A percentile compares a stretch with the other conserved stretches of the same genome.
phyloP scores from a whole-genome alignment of 2,113 vertebrate species.

The Crotalus viridis region DNA sequence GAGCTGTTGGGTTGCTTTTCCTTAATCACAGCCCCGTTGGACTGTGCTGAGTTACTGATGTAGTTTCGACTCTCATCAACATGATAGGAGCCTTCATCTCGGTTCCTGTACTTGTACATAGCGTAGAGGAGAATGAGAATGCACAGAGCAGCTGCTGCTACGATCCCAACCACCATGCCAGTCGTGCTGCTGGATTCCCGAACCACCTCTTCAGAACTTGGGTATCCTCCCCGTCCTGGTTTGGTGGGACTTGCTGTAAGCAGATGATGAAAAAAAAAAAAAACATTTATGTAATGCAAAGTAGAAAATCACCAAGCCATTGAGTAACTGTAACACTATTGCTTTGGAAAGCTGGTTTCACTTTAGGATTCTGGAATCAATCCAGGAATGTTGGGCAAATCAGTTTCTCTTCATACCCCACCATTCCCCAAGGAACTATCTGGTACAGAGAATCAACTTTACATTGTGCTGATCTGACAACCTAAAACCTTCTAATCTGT shows the following conservation, averaged over 20 bases:
- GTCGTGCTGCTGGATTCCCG: constrained; percentile 96
- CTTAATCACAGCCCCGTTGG: constrained; percentile 95
- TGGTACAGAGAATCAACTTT: background rate
- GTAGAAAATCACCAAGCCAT: background rate
- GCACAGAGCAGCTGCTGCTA: constrained; percentile 92
- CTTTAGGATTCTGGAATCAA: background rate
- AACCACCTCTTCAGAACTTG: constrained; percentile 87
- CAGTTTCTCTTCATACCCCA: background rate
- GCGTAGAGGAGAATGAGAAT: constrained; percentile 99
- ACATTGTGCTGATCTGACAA: background rate
- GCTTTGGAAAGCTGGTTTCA: background rate
- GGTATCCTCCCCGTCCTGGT: constrained; percentile 81
- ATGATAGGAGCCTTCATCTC: constrained; percentile 96
- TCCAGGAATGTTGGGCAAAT: background rate
- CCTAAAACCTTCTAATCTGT: background rate
- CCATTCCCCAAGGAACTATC: background rate
- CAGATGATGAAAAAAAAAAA: constrained; percentile 60
- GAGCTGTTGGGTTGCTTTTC: constrained; percentile 91
- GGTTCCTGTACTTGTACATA: constrained; percentile 99
- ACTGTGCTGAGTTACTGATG: constrained; percentile 99
- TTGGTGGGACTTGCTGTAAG: constrained; percentile 90
- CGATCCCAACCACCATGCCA: constrained; percentile 97
- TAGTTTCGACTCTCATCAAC: constrained; percentile 99
- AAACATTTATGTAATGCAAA: constrained; percentile 31
- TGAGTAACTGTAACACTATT: background rate